A percentile compares a stretch with the other conserved stretches of the same genome.
Conservation (phyloP, 2,797 vertebrate genomes). For the Spinus pinus region DNA sequence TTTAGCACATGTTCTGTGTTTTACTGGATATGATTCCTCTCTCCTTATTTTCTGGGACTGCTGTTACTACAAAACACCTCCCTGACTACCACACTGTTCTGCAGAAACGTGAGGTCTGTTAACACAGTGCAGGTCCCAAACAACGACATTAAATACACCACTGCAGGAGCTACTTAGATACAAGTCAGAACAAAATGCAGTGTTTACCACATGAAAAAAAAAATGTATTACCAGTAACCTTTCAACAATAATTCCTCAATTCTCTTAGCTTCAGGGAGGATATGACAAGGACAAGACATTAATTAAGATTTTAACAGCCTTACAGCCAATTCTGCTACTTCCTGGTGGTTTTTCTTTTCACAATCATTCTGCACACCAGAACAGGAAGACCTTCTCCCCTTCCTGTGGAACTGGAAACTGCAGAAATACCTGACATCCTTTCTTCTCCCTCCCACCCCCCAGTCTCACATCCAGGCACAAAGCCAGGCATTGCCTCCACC, state of each 20-base stretch:
- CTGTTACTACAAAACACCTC: background rate
- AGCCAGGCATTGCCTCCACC: background rate
- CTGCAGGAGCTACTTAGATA: background rate
- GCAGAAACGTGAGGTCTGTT: background rate
- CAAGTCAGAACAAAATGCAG: background rate
- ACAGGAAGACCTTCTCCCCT: background rate
- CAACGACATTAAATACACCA: background rate
- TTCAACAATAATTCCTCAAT: background rate
- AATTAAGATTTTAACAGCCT: background rate
- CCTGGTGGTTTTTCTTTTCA: background rate
- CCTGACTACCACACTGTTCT: background rate
- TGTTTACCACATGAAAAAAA: background rate
- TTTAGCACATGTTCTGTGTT: background rate
- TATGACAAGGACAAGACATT: background rate
- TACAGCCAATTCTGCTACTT: background rate
- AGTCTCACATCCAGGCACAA: background rate
- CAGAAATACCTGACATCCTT: background rate
- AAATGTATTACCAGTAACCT: background rate
- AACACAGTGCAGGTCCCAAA: background rate
- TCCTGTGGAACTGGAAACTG: background rate
- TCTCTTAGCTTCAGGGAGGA: background rate
- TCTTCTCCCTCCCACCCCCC: background rate
- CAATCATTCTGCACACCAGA: background rate
- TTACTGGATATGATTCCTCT: background rate
- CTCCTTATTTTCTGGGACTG: background rate